phyloP scores from a whole-genome alignment of 2,888 invertebrate species.

The Chymomyza fuscimana region DNA sequence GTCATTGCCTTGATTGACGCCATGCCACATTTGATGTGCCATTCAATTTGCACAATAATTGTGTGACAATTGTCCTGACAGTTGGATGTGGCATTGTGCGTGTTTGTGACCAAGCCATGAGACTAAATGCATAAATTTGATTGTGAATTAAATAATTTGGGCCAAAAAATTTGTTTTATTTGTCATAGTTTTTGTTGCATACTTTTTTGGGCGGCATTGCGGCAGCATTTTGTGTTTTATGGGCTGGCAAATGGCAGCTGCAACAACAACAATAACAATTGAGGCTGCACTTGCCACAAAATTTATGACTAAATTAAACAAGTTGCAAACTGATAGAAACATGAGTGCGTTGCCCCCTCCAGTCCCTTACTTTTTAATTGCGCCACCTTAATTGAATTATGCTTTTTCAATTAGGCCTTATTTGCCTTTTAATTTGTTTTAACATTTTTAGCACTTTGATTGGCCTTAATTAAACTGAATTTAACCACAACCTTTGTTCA shows the following conservation, averaged over 20 bases:
- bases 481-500: neutral
- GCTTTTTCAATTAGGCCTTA: constrained; percentile 62
- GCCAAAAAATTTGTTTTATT: constrained; percentile 45
- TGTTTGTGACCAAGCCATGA: constrained; percentile 47
- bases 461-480: constrained; percentile 1
- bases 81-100: neutral
- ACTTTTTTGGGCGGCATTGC: constrained; percentile 53
- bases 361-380: constrained; percentile 30
- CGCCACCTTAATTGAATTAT: constrained; percentile 69
- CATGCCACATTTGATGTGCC: neutral
- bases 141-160: constrained; percentile 63
- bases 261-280: neutral
- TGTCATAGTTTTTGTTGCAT: constrained; percentile 39
- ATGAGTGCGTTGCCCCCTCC: constrained; percentile 7
- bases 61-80: constrained; percentile 29
- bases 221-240: constrained; percentile 26
- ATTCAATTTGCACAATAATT: constrained; percentile 6
- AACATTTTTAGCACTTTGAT: neutral
- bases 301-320: constrained; percentile 67
- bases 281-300: constrained; percentile 60
- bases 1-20: constrained; percentile 1
- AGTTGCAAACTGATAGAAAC: constrained; percentile 9
- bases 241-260: constrained; percentile 3
- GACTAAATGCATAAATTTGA: constrained; percentile 70
- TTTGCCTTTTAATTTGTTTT: neutral